These are phyloP conservation scores for Trichogramma evanescens DNA, from an alignment of 2,888 invertebrate species.

Conservation along the genomic window DNA sequence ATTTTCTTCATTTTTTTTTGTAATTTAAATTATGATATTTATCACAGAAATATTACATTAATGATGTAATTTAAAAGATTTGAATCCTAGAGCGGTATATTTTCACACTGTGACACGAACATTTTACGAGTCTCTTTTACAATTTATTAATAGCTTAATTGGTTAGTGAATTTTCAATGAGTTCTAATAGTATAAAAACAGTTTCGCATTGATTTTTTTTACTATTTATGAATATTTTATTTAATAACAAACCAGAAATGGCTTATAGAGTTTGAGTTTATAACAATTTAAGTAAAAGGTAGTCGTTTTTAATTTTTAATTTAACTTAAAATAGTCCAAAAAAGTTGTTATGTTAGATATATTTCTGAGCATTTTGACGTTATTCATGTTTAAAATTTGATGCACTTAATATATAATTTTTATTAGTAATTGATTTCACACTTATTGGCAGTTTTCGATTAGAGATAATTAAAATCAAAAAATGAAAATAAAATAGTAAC, in stretches of 20 bases:
- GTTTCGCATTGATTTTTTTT: background rate
- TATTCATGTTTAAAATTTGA: background rate
- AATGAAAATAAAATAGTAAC: background rate
- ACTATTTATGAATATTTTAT: background rate
- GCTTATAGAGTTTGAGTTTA: no score
- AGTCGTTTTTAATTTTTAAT: no score
- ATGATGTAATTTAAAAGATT: background rate
- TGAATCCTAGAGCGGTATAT: background rate
- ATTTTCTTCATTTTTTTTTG: constrained; percentile 4
- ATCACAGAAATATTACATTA: constrained; percentile 42
- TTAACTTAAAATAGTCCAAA: no score
- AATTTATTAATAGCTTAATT: background rate
- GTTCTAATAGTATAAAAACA: background rate
- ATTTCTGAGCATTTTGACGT: background rate
- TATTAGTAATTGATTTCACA: no score
- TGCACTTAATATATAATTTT: background rate
- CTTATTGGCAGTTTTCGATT: background rate
- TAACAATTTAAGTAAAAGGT: no score
- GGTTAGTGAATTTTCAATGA: background rate
- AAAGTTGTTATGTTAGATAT: no score
- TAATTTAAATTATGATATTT: constrained; percentile 26
- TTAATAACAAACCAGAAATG: no score
- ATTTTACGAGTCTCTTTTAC: background rate
- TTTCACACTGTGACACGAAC: background rate
- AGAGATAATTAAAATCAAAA: background rate